phyloP scores from a whole-genome alignment of 2,113 vertebrate genomes.

The Leucopsar rothschildi region DNA sequence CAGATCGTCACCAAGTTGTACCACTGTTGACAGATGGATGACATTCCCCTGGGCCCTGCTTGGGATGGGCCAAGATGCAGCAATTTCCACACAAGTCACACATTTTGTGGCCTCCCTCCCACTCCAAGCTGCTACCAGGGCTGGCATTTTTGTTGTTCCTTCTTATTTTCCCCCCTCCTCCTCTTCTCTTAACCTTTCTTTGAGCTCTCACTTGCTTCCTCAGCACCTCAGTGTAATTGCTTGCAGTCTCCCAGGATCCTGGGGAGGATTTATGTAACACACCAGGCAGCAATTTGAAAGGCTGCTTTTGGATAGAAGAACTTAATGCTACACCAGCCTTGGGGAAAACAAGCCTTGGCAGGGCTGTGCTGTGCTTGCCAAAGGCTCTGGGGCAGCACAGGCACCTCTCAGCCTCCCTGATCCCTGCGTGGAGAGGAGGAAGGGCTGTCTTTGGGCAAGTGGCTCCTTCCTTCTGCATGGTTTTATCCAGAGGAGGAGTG shows the following conservation, averaged over 20 bases:
- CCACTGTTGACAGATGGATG: background rate
- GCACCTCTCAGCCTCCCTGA: background rate
- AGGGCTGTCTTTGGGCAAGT: background rate
- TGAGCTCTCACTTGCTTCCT: background rate
- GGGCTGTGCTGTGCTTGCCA: background rate
- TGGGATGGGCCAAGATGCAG: background rate
- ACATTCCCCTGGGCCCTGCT: background rate
- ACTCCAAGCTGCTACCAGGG: background rate
- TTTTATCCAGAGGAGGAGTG: background rate
- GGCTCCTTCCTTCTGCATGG: background rate
- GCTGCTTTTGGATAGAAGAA: conserved; percentile 52
- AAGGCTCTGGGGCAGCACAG: background rate
- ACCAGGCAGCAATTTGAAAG: conserved; percentile 54
- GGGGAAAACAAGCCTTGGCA: conserved; percentile 31
- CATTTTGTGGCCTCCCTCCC: background rate
- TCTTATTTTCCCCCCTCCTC: accelerated
- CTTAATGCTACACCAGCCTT: conserved; percentile 57
- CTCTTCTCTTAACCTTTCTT: conserved; percentile 18
- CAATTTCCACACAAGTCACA: background rate
- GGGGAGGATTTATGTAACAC: conserved; percentile 64
- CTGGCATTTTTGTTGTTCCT: background rate
- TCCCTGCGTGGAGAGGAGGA: background rate
- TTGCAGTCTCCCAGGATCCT: conserved; percentile 47
- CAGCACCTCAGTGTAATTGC: conserved; percentile 57
- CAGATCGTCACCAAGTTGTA: background rate